A percentile compares a stretch with the other conserved stretches of the same genome.
phyloP scores from a whole-genome alignment of 1,140 invertebrate species.

The Cydia splendana region DNA sequence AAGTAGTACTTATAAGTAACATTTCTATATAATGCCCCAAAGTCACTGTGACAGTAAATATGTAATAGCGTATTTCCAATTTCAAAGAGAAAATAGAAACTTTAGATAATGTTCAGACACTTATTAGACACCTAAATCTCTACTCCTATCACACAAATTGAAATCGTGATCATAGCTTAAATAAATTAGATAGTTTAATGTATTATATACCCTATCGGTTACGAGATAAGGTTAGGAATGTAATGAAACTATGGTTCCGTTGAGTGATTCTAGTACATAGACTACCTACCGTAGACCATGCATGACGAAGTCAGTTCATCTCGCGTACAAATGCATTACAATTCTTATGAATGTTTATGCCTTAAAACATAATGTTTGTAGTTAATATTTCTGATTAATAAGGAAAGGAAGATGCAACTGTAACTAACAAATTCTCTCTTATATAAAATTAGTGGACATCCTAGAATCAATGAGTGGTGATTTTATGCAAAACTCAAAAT shows the following conservation, averaged over 20 bases:
- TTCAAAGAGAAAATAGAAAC: slow-evolving; percentile 24
- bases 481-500: too few relatives aligned
- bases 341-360: too few relatives aligned
- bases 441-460: too few relatives aligned
- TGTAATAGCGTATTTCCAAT: neutral
- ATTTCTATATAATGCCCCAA: too few relatives aligned
- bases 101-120: slow-evolving; percentile 6
- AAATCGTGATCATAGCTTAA: slow-evolving; percentile 29
- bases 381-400: too few relatives aligned
- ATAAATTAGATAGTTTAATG: neutral
- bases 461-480: too few relatives aligned
- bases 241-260: slow-evolving; percentile 45
- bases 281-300: neutral
- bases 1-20: too few relatives aligned
- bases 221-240: slow-evolving; percentile 36
- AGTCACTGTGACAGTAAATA: too few relatives aligned
- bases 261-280: slow-evolving; percentile 30
- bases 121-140: slow-evolving; percentile 25
- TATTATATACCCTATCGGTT: neutral
- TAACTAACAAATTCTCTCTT: too few relatives aligned
- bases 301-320: neutral
- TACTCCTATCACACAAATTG: slow-evolving; percentile 20
- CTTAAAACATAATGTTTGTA: too few relatives aligned
- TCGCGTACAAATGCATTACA: too few relatives aligned
- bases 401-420: too few relatives aligned